phyloP scores from a whole-genome alignment of 2,797 vertebrate species.

The Diglossa cyanea region DNA sequence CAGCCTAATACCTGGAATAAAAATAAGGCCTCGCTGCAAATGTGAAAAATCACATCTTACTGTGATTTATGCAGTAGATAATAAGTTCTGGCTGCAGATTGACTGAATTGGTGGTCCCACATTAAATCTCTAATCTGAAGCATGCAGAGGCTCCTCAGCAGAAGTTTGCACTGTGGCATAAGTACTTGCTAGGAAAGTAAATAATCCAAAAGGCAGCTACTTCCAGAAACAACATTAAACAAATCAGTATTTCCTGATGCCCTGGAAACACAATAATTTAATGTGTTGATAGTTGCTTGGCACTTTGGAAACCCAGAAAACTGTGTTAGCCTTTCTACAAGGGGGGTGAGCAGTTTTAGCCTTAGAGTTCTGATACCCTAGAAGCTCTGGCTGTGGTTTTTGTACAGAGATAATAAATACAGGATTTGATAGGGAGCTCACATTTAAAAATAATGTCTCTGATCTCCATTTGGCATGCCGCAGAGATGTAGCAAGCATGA shows the following conservation, averaged over 20 bases:
- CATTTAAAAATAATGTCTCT: slow-evolving; percentile 37
- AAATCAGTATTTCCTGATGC: neutral
- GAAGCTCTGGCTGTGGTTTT: neutral
- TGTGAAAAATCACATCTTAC: neutral
- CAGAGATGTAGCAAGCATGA: neutral
- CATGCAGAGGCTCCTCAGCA: neutral
- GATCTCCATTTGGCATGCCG: slow-evolving; percentile 22
- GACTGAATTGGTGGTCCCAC: neutral
- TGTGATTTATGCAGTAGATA: neutral
- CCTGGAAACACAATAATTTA: neutral
- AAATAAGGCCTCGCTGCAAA: neutral
- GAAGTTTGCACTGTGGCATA: neutral
- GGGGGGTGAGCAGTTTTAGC: neutral
- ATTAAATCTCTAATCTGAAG: neutral
- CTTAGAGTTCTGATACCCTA: neutral
- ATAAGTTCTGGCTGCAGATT: neutral
- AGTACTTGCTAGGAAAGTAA: neutral
- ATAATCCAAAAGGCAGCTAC: neutral
- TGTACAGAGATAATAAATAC: neutral
- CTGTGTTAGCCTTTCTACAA: neutral
- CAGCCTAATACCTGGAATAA: neutral
- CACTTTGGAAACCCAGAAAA: neutral
- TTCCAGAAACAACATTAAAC: neutral
- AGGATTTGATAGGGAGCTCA: neutral
- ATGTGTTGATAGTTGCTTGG: neutral